Evolutionary conservation across 2,888 invertebrate species (phyloP).

Genomic region (Rotaria magnacalcarata): DNA sequence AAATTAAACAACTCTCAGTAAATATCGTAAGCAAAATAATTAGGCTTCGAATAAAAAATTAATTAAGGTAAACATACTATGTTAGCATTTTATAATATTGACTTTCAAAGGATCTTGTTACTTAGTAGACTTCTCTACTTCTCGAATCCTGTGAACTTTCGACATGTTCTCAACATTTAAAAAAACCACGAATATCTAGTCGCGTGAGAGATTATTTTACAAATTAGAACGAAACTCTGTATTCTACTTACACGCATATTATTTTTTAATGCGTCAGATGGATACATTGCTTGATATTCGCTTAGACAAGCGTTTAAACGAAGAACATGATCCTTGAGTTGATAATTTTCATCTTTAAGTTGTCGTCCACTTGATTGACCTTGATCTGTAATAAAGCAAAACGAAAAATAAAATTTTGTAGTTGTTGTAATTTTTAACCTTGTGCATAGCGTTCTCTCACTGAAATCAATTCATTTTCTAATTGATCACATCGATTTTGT

Average conservation of each 20-base stretch:
- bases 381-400: neutral
- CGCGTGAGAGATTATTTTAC: neutral
- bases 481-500: slow-evolving; percentile 33
- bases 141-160: too few relatives aligned
- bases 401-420: neutral
- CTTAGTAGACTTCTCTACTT: too few relatives aligned
- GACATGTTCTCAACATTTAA: too few relatives aligned
- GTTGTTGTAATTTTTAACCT: neutral
- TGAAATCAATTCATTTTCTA: slow-evolving; percentile 3
- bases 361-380: slow-evolving; percentile 48
- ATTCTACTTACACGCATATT: slow-evolving; percentile 39
- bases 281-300: slow-evolving; percentile 54
- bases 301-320: slow-evolving; percentile 55
- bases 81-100: too few relatives aligned
- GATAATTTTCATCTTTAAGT: slow-evolving; percentile 53
- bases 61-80: too few relatives aligned
- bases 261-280: slow-evolving; percentile 49
- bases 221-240: too few relatives aligned
- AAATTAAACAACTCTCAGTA: too few relatives aligned
- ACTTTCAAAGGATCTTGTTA: too few relatives aligned
- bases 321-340: slow-evolving; percentile 52
- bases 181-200: too few relatives aligned
- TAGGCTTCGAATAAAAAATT: too few relatives aligned
- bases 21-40: too few relatives aligned
- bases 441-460: neutral